A percentile compares a stretch with the other conserved stretches of the same genome.
Evolutionary conservation across 2,888 invertebrate species (phyloP).

Genomic region (Heliconius hortense): DNA sequence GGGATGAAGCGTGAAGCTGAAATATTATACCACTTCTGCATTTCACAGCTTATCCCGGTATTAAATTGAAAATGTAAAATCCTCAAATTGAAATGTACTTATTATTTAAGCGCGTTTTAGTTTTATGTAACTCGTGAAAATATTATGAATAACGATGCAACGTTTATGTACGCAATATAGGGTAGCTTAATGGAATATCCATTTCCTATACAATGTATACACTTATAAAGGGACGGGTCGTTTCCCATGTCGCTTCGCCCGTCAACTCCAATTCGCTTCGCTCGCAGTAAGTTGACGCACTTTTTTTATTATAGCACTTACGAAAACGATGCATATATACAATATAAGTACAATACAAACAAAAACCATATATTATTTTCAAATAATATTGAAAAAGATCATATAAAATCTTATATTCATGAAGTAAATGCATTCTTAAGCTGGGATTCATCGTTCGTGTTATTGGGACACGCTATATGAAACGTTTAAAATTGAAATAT

Average conservation of each 20-base stretch:
- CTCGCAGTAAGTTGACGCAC: background rate
- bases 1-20: background rate
- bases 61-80: background rate
- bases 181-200: background rate
- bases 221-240: background rate
- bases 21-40: background rate
- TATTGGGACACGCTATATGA: background rate
- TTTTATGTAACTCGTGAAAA: constrained; percentile 2
- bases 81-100: background rate
- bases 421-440: background rate
- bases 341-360: no score
- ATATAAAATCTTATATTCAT: background rate
- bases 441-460: background rate
- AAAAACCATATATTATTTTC: background rate
- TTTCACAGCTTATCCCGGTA: background rate
- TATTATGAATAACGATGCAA: constrained; percentile 11
- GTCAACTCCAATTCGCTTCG: no score
- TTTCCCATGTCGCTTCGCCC: no score
- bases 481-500: constrained; percentile 1
- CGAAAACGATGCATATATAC: no score
- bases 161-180: background rate
- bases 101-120: background rate
- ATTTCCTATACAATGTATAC: background rate
- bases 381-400: background rate
- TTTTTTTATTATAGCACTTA: background rate